Evolutionary conservation across 2,888 invertebrate genomes (phyloP), one percentile per base, ranked within the genome.

Genomic region (Cetonia aurata): DNA sequence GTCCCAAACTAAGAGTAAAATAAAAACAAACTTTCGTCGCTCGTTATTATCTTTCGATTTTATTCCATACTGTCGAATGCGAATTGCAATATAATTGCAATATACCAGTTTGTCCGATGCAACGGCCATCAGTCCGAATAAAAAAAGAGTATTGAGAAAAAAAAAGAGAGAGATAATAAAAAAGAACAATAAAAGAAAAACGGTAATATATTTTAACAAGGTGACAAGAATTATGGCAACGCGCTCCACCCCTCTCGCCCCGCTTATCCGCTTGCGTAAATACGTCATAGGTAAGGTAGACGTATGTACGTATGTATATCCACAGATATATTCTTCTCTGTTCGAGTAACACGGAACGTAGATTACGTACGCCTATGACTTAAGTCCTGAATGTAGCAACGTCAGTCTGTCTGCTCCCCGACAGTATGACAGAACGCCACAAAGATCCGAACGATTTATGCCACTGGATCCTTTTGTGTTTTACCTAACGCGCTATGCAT

Each of bases 401-500:
- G 74, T 75, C 76, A 75, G 75, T 71, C 62, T 37, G 48, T 62
- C 62, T 62, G 62, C 50, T 62, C 70, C 72, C 71, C 74, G 75
- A 78, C 75, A 62, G 62, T 62, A 62, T 83, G 84, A 83, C 84
- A 84, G 82, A 80, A 74, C 75, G 80, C 82, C 79, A 82, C 82
- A 83, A 82, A 83, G 83, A 83, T 83, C 80, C 81, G 80, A 75
- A 83, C 82, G 84, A 84, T 84, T 84, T 84, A 84, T 84, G 83
- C 83, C 83, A 83, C 81, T 82, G 80, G 82, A 79, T 81, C 81
- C 83, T 83, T 84, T 84, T 84, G 83, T 84, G 79, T 83, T 83
- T 83, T 80, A 83, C 83, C 83, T 83, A 83, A 83, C 83, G 82
- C 83, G 83, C 82, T 82, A 82, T 81, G 80, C 83, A 84, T 84